These are phyloP conservation scores for Neofelis nebulosa DNA, from an alignment of 2,113 vertebrate species.

Conservation along the genomic window DNA sequence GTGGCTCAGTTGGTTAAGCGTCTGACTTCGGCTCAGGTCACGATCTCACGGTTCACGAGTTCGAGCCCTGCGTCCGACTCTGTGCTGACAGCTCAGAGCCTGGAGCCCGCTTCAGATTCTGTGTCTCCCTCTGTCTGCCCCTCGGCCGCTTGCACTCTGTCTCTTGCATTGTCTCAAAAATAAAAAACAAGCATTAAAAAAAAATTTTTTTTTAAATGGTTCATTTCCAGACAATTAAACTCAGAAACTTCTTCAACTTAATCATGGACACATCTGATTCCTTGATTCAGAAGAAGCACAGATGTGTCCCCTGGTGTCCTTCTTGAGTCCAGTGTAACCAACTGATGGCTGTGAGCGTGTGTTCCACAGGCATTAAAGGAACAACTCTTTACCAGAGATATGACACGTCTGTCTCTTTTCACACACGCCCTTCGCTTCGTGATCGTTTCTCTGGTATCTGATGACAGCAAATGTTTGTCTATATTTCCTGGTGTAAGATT, in stretches of 20 bases:
- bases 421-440: background rate
- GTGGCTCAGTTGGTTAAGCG: too few species aligned
- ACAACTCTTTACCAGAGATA: background rate
- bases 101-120: too few species aligned
- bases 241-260: background rate
- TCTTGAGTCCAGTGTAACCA: background rate
- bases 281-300: background rate
- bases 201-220: background rate
- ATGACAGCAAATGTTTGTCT: background rate
- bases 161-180: too few species aligned
- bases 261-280: background rate
- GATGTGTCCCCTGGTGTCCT: fast-evolving
- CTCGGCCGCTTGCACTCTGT: too few species aligned
- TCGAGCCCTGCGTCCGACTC: too few species aligned
- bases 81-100: too few species aligned
- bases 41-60: too few species aligned
- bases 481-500: background rate
- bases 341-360: background rate
- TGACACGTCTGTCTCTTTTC: background rate
- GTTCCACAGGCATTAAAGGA: background rate
- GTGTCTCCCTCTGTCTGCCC: too few species aligned
- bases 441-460: background rate
- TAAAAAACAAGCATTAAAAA: too few species aligned
- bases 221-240: background rate
- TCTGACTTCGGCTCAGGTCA: too few species aligned